phyloP scores from a whole-genome alignment of 2,797 vertebrate species.

The Miichthys miiuy region DNA sequence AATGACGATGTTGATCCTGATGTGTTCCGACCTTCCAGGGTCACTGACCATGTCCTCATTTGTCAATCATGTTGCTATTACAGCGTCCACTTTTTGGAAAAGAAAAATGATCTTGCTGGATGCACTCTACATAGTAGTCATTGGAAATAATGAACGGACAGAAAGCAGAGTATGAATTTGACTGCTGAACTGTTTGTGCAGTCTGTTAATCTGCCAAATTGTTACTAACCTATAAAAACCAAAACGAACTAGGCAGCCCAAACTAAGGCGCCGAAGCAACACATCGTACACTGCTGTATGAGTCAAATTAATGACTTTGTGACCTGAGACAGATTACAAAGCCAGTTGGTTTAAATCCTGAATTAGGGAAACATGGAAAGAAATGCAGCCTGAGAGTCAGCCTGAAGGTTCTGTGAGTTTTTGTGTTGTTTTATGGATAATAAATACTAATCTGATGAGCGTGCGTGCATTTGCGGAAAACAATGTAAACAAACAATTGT shows the following conservation, averaged over 20 bases:
- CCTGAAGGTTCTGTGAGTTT: background rate
- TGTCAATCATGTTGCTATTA: slow-evolving; percentile 47
- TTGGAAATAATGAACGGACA: background rate
- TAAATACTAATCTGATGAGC: background rate
- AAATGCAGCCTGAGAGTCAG: background rate
- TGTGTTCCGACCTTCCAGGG: slow-evolving; percentile 52
- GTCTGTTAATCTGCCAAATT: background rate
- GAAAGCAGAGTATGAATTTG: background rate
- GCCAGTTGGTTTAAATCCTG: background rate
- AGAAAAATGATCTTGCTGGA: background rate
- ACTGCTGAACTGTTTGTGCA: background rate
- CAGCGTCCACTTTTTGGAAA: background rate
- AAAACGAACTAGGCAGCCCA: no score
- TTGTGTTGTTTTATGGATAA: background rate
- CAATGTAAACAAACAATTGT: background rate
- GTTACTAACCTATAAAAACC: background rate
- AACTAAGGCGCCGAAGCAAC: background rate
- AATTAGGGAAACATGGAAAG: background rate
- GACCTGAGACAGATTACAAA: background rate
- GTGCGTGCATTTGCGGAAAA: background rate
- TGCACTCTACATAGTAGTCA: background rate
- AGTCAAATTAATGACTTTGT: background rate
- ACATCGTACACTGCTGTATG: background rate
- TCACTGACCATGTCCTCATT: slow-evolving; percentile 57
- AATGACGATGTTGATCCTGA: slow-evolving; percentile 50